phyloP scores from a whole-genome alignment of 2,888 invertebrate species.

The Apamea monoglypha region DNA sequence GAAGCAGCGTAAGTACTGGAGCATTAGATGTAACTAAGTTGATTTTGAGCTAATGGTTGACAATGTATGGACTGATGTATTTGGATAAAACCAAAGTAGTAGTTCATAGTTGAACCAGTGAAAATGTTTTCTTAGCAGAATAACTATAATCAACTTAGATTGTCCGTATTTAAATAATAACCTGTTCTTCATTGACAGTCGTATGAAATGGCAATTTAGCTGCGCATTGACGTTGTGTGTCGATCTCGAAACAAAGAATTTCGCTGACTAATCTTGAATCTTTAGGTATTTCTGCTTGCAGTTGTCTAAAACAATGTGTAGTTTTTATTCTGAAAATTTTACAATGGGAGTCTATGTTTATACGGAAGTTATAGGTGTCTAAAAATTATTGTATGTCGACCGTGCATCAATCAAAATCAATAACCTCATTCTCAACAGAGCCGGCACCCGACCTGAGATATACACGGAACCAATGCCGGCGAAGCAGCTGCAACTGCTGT shows the following conservation, averaged over 20 bases:
- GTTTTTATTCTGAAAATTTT: background rate
- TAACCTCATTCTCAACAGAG: constrained; percentile 69
- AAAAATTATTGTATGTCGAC: background rate
- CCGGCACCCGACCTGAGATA: constrained; percentile 90
- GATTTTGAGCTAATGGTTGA: background rate
- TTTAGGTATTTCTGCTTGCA: background rate
- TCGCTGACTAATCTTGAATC: background rate
- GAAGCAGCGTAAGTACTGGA: constrained; percentile 91
- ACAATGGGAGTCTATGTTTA: background rate
- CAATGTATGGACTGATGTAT: background rate
- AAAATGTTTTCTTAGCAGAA: background rate
- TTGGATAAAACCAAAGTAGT: no score
- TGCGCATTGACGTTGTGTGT: background rate
- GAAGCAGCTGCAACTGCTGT: constrained; percentile 92
- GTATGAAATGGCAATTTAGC: background rate
- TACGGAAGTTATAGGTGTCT: background rate
- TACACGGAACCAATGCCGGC: constrained; percentile 92
- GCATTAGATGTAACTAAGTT: background rate
- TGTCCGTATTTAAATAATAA: background rate
- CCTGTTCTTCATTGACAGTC: background rate
- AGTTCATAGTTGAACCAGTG: no score
- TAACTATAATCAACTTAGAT: background rate
- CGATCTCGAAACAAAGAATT: background rate
- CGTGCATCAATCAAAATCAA: constrained; percentile 25
- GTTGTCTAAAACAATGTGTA: background rate